Evolutionary conservation across 2,797 vertebrate genomes (phyloP), one percentile per base, ranked within the genome.

Genomic region (Synaphobranchus kaupii): DNA sequence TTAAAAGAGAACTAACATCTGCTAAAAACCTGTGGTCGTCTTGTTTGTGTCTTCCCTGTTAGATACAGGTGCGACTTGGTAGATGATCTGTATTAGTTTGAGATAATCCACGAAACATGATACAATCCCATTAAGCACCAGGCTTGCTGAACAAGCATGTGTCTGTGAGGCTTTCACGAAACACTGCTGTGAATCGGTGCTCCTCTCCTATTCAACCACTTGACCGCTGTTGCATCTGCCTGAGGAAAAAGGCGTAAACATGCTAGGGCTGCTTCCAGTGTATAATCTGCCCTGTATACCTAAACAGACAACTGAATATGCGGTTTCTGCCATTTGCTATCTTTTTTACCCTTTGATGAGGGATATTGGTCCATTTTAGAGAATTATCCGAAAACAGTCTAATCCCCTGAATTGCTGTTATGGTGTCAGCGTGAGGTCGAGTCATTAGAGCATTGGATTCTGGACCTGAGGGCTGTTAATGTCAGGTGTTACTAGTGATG

Each of bases 91-190:
- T 88, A 89, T 91, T 90, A 90, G 86, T 52, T n/a, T 22, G 87
- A 89, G 92, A 90, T 91, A 91, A 91, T 89, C 91, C 86, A 88
- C 88, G 86, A 89, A 91, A 91, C 90, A 90, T 88, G 87, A 90
- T 88, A 91, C 87, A 87, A 90, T 90, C 92, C 89, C 78, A 83
- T 87, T 92, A 91, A 90, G 84, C 68, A 71, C 22, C 73, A 88
- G 86, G 44, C 90, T 78, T 92, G 93, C 92, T 94, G 92, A 93
- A 86, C 90, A 90, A 89, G 92, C 90, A 87, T 82, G 86, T 87
- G 86, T 89, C 85, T 83, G 87, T 76, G 83, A 85, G 80, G 87
- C 87, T 90, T 88, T 90, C n/a, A 47, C 34, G 73, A 20, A 78
- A 25, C 34, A 7, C 73, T 78, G 39, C 73, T 47, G 73, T 7